A percentile compares a stretch with the other conserved stretches of the same genome.
Conservation (phyloP, 23 tunicate species). For the Trididemnum miniatum region DNA sequence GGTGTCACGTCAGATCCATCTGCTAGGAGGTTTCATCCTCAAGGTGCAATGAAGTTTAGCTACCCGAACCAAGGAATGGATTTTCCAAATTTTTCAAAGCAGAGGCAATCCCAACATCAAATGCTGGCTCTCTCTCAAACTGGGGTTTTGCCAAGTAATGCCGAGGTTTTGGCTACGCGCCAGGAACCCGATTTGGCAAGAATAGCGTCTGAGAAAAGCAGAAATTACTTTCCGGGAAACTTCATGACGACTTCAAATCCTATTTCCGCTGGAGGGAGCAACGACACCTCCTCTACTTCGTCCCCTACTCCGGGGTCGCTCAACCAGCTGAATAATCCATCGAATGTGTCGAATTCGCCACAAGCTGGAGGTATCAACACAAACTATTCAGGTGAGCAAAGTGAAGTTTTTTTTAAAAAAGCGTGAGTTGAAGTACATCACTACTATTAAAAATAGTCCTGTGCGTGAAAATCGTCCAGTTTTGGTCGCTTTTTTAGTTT, state of each 20-base stretch:
- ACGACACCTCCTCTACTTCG: slow-evolving; percentile 69
- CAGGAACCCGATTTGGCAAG: slow-evolving; percentile 20
- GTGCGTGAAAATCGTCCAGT: too few relatives aligned
- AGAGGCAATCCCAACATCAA: slow-evolving; percentile 1
- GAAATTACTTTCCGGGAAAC: slow-evolving; percentile 30
- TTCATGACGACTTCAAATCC: slow-evolving; percentile 2
- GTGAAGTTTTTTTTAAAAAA: too few relatives aligned
- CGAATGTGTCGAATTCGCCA: slow-evolving; percentile 42
- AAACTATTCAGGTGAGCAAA: slow-evolving; percentile 32
- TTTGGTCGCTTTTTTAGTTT: too few relatives aligned
- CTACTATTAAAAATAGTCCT: too few relatives aligned
- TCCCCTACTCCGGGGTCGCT: slow-evolving; percentile 63
- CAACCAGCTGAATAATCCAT: slow-evolving; percentile 15
- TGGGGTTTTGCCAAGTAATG: slow-evolving; percentile 3
- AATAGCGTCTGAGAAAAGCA: background rate
- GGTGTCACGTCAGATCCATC: background rate
- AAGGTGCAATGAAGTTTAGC: background rate
- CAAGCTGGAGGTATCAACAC: slow-evolving; percentile 53
- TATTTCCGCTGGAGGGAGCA: slow-evolving; percentile 47
- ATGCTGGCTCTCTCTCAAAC: background rate
- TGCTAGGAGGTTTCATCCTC: background rate
- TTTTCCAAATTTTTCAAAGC: background rate
- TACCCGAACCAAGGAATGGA: slow-evolving; percentile 19
- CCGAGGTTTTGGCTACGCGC: background rate
- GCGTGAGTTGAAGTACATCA: too few relatives aligned